These are phyloP conservation scores for Boulengeromyrus knoepffleri DNA, from an alignment of 2,113 vertebrate genomes.

Conservation along the genomic window DNA sequence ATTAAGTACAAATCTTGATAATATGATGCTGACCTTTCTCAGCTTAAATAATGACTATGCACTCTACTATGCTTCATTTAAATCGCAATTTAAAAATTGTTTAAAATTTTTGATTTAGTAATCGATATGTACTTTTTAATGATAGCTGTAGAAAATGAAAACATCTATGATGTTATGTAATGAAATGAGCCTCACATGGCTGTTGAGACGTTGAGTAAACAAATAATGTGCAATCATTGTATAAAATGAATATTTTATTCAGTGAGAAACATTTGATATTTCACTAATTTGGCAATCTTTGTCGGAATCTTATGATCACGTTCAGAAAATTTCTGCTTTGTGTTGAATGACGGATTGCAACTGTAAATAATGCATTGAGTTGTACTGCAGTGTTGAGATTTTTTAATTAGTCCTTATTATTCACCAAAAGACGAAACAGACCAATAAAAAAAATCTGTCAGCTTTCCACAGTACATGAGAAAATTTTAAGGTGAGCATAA, in stretches of 20 bases:
- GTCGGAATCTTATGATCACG: background rate
- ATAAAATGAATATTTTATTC: background rate
- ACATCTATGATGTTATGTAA: background rate
- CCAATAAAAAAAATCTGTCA: background rate
- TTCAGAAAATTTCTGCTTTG: background rate
- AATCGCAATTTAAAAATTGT: background rate
- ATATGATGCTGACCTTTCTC: background rate
- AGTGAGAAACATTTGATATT: background rate
- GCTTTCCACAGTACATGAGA: background rate
- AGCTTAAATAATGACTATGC: background rate
- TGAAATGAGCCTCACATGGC: background rate
- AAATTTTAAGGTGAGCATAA: background rate
- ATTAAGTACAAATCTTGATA: background rate
- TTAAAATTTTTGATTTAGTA: background rate
- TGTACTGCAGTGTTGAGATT: background rate
- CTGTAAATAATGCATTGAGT: background rate
- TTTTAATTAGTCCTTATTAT: background rate
- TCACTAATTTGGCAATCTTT: background rate
- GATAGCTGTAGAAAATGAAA: background rate
- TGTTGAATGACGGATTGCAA: background rate
- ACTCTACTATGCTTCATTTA: background rate
- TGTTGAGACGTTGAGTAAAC: background rate
- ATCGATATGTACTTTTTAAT: background rate
- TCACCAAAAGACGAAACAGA: background rate
- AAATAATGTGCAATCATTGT: background rate